These are phyloP conservation scores for Corythoichthys intestinalis DNA, from an alignment of 2,113 vertebrate genomes.

Conservation along the genomic window DNA sequence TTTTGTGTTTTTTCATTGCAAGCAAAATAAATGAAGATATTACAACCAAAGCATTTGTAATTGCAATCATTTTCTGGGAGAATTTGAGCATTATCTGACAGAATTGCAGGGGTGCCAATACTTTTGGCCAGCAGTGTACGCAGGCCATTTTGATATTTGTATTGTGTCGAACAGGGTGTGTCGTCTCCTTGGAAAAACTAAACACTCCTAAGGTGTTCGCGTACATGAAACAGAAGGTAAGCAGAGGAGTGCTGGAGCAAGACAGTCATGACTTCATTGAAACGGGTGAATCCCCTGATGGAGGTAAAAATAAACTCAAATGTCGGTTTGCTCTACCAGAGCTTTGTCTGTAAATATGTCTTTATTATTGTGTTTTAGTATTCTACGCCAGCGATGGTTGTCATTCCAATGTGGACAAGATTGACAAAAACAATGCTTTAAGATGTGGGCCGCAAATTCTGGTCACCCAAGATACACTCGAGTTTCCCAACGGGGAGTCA, in stretches of 20 bases:
- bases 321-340: not conserved
- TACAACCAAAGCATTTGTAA: too few relatives aligned
- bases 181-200: conserved; percentile 8
- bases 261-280: not conserved
- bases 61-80: too few relatives aligned
- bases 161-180: conserved; percentile 34
- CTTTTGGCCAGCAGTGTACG: too few relatives aligned
- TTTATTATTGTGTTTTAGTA: not conserved
- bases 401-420: not conserved
- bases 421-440: not conserved
- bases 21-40: too few relatives aligned
- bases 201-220: conserved; percentile 72
- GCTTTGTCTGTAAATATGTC: not conserved
- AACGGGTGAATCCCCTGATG: conserved; percentile 2
- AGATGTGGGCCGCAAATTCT: not conserved
- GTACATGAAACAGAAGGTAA: conserved; percentile 60
- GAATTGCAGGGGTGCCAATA: too few relatives aligned
- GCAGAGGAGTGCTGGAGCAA: not conserved
- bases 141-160: not conserved
- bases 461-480: not conserved
- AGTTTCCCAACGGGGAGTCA: conserved; percentile 7
- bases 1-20: too few relatives aligned
- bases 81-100: too few relatives aligned
- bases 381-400: not conserved
- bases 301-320: conserved; percentile 8